phyloP scores from a whole-genome alignment of 2,888 invertebrate species.

The Mycalesis mineus region DNA sequence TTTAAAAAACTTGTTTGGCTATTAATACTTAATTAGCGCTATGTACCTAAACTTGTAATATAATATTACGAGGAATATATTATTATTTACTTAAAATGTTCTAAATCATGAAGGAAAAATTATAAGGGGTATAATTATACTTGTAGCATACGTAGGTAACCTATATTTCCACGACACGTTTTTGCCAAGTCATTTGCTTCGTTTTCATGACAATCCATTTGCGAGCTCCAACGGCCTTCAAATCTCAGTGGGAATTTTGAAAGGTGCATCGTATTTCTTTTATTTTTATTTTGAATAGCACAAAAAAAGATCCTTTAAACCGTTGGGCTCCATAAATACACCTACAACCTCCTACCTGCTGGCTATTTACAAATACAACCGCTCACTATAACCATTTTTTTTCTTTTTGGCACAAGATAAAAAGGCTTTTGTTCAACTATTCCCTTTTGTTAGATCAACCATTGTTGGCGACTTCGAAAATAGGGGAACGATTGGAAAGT shows the following conservation, averaged over 20 bases:
- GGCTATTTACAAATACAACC: conserved; percentile 71
- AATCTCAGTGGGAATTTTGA: conserved; percentile 60
- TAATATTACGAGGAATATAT: too few relatives aligned
- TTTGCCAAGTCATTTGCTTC: not conserved
- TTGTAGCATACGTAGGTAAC: not conserved
- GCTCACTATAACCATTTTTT: conserved; percentile 56
- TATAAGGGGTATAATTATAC: not conserved
- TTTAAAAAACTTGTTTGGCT: too few relatives aligned
- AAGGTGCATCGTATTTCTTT: conserved; percentile 55
- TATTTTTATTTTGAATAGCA: conserved; percentile 41
- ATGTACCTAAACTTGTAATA: too few relatives aligned
- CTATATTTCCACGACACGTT: not conserved
- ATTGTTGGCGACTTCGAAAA: conserved; percentile 29
- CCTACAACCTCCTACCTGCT: conserved; percentile 75
- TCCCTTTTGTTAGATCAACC: conserved; percentile 47
- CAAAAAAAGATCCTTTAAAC: conserved; percentile 44
- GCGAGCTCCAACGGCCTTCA: conserved; percentile 9
- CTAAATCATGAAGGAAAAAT: not conserved
- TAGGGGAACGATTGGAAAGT: conserved; percentile 26
- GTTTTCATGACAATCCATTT: conserved; percentile 2
- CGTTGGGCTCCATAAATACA: conserved; percentile 62
- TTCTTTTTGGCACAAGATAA: conserved; percentile 51
- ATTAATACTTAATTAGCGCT: too few relatives aligned
- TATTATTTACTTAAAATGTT: too few relatives aligned
- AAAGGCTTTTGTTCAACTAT: conserved; percentile 55